Evolutionary conservation across 2,888 invertebrate genomes (phyloP), one percentile per base, ranked within the genome.

Genomic region (Macrophya annulata): DNA sequence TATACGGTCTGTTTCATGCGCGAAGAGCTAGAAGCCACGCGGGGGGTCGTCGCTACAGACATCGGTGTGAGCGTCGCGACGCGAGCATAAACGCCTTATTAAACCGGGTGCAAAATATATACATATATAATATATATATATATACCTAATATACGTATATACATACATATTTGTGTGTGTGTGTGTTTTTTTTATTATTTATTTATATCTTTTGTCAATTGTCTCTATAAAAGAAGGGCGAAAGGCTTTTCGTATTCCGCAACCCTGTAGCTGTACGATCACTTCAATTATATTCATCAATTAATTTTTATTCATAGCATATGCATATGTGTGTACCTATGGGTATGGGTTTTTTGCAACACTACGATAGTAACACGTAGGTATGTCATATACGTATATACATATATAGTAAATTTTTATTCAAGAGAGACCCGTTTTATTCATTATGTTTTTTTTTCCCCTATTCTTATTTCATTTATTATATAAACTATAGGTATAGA

Each of bases 41-140:
- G 81, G 81, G 62, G 62, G 48, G 51, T 51, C 77, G 87, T 86
- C 77, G 81, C 86, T 62, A 74, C 3, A 25, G 21, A 77, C 48
- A 65, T 79, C 45, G 68, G 37, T 76, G 76, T 48, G 65, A 45
- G 68, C 51, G 85, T 55, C 55, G 55, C 55, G 55, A n/a, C 55
- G 51, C 21, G 76, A 59, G 81, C 55, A 21, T 82, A 68, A 83
- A 83, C 68, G 65, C 48, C 83, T 83, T 83, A 83, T 83, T 83
- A 83, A 83, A 68, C 25, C 45, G 68, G 17, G 48, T 65, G 83
- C 8, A 62, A 21, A 25, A 62, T 62, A 62, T 25, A 62, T 12
- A 48, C 48, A n/a, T n/a, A n/a, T n/a, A 1, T 31, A 31, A 48
- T 48, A 48, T 12, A 1, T 4, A 0, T 25, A 25, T 25, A 71